Base-by-base conservation (phyloP, 2,797 vertebrate genomes). In the Coreius guichenoti region DNA sequence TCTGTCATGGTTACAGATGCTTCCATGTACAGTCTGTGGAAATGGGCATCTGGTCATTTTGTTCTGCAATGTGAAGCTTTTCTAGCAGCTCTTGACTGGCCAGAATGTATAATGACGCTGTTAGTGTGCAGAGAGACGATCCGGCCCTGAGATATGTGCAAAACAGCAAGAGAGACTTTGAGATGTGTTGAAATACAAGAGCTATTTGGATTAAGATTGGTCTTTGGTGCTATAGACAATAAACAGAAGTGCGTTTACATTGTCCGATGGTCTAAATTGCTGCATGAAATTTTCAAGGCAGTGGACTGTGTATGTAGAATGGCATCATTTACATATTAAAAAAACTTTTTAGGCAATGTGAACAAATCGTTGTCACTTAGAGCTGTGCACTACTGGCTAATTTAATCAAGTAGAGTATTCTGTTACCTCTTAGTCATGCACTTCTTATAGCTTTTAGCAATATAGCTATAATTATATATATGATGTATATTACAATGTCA, bases 71-170 rank as follows among this genome's bases (percentile, higher is more conserved):
- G 23, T 75, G 19, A 70, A 63, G 87, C 69, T 39, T 47, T 85
- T 80, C 81, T 80, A 72, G 51, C 54, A 78, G 76, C 74, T 85
- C 83, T 83, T 45, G 29, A 84, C 83, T 67, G 73, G 16, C 45
- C 51, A 45, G 89, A 82, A 89, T 90, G 87, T 81, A 84, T 90
- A 85, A 86, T 87, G 86, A 88, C 88, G 89, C 84, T 82, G 82
- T 67, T 36, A 61, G 76, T 75, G 68, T 87, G 85, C 83, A 84
- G 76, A 76, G 80, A 87, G 81, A 74, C 29, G 6, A 89, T 89
- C 84, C 67, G 70, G 78, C 80, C 63, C 86, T 84, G 73, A 78
- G n/a, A 51, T 72, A 21, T 43, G 49, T 76, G 31, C 74, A 70
- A 31, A 67, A 77, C 58, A 54, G 29, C 26, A 75, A 51, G 29